Evolutionary conservation across 92 coral and sea anemone species (phyloP), one percentile per base, ranked within the genome.

Genomic region (Phenganax subtilis): DNA sequence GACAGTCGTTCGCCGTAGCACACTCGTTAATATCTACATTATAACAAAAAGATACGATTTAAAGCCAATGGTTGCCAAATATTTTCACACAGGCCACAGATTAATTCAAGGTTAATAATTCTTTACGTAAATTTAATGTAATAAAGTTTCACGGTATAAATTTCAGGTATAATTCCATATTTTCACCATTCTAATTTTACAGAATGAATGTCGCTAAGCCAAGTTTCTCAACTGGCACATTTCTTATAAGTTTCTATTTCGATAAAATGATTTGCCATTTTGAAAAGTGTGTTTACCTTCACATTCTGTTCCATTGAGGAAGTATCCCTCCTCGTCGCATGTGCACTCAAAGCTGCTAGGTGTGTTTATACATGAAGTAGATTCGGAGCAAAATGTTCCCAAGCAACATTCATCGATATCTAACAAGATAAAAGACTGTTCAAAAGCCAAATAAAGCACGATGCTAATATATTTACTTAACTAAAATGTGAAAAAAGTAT

Each of bases 21-120:
- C 77, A 72, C 58, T 72, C 77, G 77, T 72, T 25, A 54, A 72
- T 72, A 72, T 72, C 77, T 72, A 72, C 12, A 72, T 47, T 16
- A 70, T 6, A 70, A 12, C 27, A n/a, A 31, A 9, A 12, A 6
- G 53, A 70, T 70, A 70, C 9, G 15, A 51, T 31, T 20, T 31
- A 8, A 14, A 25, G 52, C 25, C 29, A 12, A 12, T 12, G 31
- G 9, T 12, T 44, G n/a, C 10, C 11, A 47, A 25, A 59, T 14
- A 59, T 1, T 72, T 6, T 31, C 72, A 64, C 3, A 0, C 47
- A 66, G 31, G 31, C 5, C 31, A 27, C 47, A 9, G 30, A 17
- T 17, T 61, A 7, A 0, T 5, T 14, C 15, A 61, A 1, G 47
- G 47, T 37, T 37, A 37, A 37, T 5, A 37, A 37, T 37, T 2